Percentiles rank a stretch among this genome's conserved stretches.
phyloP scores from a whole-genome alignment of 53 echinoderm and acorn worm genomes.

The Antedon mediterranea region DNA sequence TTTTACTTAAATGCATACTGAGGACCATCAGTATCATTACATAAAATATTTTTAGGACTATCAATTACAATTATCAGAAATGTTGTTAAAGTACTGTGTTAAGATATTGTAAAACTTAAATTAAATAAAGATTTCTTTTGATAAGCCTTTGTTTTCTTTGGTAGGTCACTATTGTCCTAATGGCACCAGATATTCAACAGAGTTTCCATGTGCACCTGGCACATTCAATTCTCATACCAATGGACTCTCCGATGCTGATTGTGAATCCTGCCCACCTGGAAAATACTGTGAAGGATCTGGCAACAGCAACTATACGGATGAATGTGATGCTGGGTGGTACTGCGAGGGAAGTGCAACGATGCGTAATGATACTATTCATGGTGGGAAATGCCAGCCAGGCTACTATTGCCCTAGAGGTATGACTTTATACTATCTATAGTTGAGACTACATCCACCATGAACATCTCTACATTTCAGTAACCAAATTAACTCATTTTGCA shows the following conservation, averaged over 20 bases:
- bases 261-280: constrained; percentile 67
- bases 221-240: constrained; percentile 67
- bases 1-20: too few relatives aligned
- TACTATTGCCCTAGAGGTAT: constrained; percentile 91
- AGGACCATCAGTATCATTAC: too few relatives aligned
- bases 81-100: neutral
- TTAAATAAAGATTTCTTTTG: neutral
- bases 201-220: constrained; percentile 85
- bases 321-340: constrained; percentile 91
- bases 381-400: constrained; percentile 83
- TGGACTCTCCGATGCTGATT: constrained; percentile 45
- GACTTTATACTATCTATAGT: too few relatives aligned
- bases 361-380: constrained; percentile 54
- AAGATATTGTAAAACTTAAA: neutral
- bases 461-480: too few relatives aligned
- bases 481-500: too few relatives aligned
- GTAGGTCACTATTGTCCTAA: constrained; percentile 85
- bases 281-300: constrained; percentile 87
- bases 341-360: constrained; percentile 63
- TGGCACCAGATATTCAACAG: constrained; percentile 67
- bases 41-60: too few relatives aligned
- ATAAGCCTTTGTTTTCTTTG: neutral
- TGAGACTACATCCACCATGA: too few relatives aligned
- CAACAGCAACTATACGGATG: constrained; percentile 82
- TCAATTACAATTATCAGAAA: too few relatives aligned